These are phyloP conservation scores for Sebastes glaucus DNA, from an alignment of 2,797 vertebrate species.

Conservation along the genomic window DNA sequence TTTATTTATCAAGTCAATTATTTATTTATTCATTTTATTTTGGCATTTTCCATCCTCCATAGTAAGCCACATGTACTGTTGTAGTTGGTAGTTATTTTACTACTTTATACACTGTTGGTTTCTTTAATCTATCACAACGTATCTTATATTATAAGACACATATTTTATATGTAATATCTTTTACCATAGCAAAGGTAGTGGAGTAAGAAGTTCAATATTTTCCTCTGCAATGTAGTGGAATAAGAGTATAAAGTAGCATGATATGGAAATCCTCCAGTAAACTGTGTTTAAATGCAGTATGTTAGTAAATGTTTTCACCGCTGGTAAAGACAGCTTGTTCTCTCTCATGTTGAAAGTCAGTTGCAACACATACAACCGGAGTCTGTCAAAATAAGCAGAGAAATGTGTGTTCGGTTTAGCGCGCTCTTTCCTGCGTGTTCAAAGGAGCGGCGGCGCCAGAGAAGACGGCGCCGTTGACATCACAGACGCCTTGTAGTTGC, in stretches of 20 bases:
- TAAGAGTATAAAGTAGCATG: background rate
- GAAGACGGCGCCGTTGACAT: slow-evolving; percentile 66
- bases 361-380: slow-evolving; percentile 30
- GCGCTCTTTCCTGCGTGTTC: slow-evolving; percentile 50
- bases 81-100: background rate
- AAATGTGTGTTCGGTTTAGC: slow-evolving; percentile 29
- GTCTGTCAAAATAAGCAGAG: slow-evolving; percentile 54
- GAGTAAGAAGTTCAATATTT: background rate
- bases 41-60: too few species aligned
- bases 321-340: slow-evolving; percentile 48
- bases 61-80: too few species aligned
- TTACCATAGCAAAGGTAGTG: background rate
- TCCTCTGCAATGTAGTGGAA: background rate
- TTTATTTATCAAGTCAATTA: background rate
- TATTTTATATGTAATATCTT: background rate
- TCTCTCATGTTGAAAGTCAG: slow-evolving; percentile 50
- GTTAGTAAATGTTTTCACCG: slow-evolving; percentile 39
- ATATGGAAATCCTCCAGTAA: background rate
- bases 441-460: slow-evolving; percentile 55
- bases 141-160: background rate
- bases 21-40: background rate
- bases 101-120: background rate
- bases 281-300: background rate
- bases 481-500: slow-evolving; percentile 63
- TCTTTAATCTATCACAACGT: background rate